Conservation (phyloP, 2,113 vertebrate species). For the Micromys minutus region DNA sequence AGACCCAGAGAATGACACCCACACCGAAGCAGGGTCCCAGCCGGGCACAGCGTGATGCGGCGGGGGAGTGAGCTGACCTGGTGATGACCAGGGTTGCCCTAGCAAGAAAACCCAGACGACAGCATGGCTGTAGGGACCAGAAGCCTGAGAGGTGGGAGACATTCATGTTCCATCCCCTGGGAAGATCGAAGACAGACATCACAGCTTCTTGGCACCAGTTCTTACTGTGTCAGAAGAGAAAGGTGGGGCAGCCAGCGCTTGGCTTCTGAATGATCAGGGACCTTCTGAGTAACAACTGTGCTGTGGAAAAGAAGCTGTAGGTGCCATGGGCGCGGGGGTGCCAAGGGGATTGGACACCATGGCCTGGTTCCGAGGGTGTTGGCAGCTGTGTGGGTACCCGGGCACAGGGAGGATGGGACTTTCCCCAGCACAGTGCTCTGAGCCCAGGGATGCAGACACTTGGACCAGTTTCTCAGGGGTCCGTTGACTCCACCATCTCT, state of each 20-base stretch:
- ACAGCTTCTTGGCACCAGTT: not conserved
- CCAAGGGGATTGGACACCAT: not conserved
- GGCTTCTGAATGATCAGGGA: not conserved
- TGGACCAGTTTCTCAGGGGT: not conserved
- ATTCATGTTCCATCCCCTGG: not conserved
- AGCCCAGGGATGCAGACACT: not conserved
- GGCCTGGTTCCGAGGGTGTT: not conserved
- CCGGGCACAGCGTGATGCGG: rapidly evolving
- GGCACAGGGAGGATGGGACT: not conserved
- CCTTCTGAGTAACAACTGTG: not conserved
- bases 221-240: not conserved
- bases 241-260: not conserved
- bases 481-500: rapidly evolving
- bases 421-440: not conserved
- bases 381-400: not conserved
- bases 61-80: not conserved
- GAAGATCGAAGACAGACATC: not conserved
- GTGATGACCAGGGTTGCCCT: not conserved
- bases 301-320: not conserved
- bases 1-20: not conserved
- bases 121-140: not conserved
- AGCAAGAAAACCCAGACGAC: not conserved
- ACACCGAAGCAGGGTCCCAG: not conserved
- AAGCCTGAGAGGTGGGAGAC: not conserved
- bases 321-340: too few species aligned